phyloP scores from a whole-genome alignment of 2,113 vertebrate species.

The Lynx canadensis region DNA sequence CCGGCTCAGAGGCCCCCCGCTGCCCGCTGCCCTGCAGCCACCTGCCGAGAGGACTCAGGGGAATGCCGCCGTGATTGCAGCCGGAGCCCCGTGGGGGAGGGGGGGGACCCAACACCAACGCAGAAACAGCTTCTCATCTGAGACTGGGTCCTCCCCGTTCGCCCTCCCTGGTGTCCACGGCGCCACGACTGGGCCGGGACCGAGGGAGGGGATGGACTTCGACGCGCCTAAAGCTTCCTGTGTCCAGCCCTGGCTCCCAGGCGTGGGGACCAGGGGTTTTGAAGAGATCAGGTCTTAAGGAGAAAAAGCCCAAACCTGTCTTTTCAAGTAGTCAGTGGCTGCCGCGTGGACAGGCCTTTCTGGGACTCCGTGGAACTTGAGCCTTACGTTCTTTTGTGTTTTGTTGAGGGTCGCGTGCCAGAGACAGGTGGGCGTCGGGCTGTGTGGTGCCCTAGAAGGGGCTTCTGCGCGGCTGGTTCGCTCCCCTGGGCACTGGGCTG shows the following conservation, averaged over 20 bases:
- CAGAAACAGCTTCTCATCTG: neutral
- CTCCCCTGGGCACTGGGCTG: neutral
- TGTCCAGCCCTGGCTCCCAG: neutral
- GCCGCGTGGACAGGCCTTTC: neutral
- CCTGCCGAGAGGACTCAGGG: rapidly evolving
- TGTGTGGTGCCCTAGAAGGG: too few relatives aligned
- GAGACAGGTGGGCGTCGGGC: neutral
- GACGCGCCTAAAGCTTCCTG: rapidly evolving
- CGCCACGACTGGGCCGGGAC: rapidly evolving
- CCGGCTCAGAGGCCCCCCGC: rapidly evolving
- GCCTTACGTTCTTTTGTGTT: neutral
- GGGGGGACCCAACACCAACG: too few relatives aligned
- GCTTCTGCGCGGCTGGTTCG: neutral
- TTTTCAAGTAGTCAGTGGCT: rapidly evolving
- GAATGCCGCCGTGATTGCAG: rapidly evolving
- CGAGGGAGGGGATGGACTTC: rapidly evolving
- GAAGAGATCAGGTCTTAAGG: rapidly evolving
- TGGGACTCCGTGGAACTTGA: neutral
- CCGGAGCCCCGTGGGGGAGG: rapidly evolving
- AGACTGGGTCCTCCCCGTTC: neutral
- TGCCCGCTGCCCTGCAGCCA: rapidly evolving
- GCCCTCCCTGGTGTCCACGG: rapidly evolving
- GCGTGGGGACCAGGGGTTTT: rapidly evolving
- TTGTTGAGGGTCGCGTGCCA: neutral
- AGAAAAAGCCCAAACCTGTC: neutral